Evolutionary conservation across 35 echinoderm and acorn worm genomes (phyloP).

Genomic region (Eucidaris tribuloides): DNA sequence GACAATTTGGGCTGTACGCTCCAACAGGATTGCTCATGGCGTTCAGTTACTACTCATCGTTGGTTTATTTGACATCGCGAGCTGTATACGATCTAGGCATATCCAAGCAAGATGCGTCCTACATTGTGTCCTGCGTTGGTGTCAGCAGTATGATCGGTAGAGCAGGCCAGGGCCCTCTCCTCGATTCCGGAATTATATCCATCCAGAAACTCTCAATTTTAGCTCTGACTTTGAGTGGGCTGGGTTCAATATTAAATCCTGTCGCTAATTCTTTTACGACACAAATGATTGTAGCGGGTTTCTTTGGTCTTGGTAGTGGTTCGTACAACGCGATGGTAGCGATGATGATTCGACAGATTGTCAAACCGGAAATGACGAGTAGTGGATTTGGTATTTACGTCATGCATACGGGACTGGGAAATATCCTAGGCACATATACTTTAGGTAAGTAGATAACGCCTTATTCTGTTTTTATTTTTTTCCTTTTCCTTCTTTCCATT

Average conservation of each 20-base stretch:
- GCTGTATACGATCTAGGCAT: conserved; percentile 29
- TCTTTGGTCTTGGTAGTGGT: conserved; percentile 56
- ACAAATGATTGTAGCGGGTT: not conserved
- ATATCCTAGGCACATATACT: conserved; percentile 42
- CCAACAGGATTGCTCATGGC: not conserved
- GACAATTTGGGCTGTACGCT: not conserved
- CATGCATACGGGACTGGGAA: conserved; percentile 22
- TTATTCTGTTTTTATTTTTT: no score
- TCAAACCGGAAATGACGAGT: not conserved
- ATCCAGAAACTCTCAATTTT: conserved; percentile 9
- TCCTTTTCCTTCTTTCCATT: no score
- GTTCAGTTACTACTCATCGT: conserved; percentile 21
- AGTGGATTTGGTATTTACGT: conserved; percentile 31
- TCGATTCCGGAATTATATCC: conserved; percentile 21
- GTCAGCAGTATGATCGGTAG: conserved; percentile 44
- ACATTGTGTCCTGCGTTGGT: conserved; percentile 50
- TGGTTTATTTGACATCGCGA: conserved; percentile 29
- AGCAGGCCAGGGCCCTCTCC: conserved; percentile 21
- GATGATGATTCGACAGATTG: not conserved
- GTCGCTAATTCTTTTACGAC: conserved; percentile 14
- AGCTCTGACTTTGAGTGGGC: not conserved
- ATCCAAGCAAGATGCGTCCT: conserved; percentile 31
- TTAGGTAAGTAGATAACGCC: conserved; percentile 66
- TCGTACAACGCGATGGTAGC: conserved; percentile 13
- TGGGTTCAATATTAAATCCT: conserved; percentile 19